phyloP scores from a whole-genome alignment of 2,888 invertebrate species.

The Thumatha senex region DNA sequence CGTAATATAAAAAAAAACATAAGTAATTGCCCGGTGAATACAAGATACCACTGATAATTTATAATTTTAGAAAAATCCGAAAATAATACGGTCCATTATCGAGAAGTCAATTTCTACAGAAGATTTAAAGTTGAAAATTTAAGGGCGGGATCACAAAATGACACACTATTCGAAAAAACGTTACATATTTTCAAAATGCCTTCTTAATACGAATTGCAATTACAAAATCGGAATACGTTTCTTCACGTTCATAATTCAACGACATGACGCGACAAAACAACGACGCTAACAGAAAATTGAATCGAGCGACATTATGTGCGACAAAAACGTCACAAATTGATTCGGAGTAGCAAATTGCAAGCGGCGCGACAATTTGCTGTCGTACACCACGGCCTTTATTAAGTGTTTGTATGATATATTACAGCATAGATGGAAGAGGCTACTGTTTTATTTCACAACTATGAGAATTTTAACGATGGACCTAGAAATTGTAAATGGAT shows the following conservation, averaged over 20 bases:
- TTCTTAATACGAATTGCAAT: slow-evolving; percentile 31
- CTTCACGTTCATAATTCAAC: slow-evolving; percentile 33
- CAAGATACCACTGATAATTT: no score
- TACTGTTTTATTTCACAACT: not conserved
- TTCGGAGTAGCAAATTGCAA: slow-evolving; percentile 76
- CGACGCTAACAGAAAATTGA: slow-evolving; percentile 53
- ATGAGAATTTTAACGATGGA: no score
- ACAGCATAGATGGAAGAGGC: not conserved
- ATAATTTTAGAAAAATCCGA: no score
- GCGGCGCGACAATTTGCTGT: slow-evolving; percentile 41
- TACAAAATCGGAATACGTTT: slow-evolving; percentile 40
- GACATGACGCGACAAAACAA: slow-evolving; percentile 32
- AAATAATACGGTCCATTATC: no score
- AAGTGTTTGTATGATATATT: slow-evolving; percentile 23
- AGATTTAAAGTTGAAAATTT: no score
- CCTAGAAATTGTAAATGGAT: no score
- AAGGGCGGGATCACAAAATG: no score
- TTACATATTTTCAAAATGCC: slow-evolving; percentile 15
- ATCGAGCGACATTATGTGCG: slow-evolving; percentile 66
- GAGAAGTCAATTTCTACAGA: no score
- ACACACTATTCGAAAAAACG: slow-evolving; percentile 5
- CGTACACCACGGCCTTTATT: slow-evolving; percentile 28
- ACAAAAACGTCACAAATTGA: slow-evolving; percentile 78
- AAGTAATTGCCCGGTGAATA: no score
- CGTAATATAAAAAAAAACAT: no score